These are phyloP conservation scores for Ephialtes manifestator DNA, from an alignment of 2,888 invertebrate genomes.

Conservation along the genomic window DNA sequence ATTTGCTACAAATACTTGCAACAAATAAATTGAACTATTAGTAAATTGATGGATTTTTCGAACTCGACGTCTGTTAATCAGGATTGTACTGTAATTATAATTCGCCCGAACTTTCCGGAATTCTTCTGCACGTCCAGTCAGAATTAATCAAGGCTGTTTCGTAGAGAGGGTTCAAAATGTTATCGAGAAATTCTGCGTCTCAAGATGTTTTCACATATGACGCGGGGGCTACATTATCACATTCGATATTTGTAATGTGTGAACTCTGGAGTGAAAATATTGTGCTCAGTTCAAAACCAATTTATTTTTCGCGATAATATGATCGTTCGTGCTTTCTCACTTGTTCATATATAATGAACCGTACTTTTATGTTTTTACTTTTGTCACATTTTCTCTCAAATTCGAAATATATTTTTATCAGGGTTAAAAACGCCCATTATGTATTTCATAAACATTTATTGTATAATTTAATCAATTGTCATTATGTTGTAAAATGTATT, in stretches of 20 bases:
- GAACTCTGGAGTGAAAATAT: constrained; percentile 6
- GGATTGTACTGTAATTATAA: neutral
- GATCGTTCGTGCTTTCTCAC: constrained; percentile 3
- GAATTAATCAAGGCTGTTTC: constrained; percentile 34
- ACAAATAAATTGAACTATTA: no score
- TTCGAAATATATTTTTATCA: no score
- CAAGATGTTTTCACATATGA: constrained; percentile 48
- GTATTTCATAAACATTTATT: neutral
- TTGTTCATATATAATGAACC: neutral
- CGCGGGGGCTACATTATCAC: constrained; percentile 43
- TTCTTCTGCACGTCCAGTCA: neutral
- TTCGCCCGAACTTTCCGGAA: constrained; percentile 29
- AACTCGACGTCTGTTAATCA: no score
- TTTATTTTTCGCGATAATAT: constrained; percentile 20
- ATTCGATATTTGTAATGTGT: constrained; percentile 43
- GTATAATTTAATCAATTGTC: neutral
- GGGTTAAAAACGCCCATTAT: no score
- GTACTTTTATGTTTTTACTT: neutral
- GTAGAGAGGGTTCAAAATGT: constrained; percentile 61
- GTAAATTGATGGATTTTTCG: no score
- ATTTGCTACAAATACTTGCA: no score
- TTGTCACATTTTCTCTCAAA: no score
- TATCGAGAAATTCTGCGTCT: constrained; percentile 49
- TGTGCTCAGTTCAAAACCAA: neutral
- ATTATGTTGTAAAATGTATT: no score